phyloP scores from a whole-genome alignment of 53 echinoderm and acorn worm genomes.

The Glandiceps talaboti region DNA sequence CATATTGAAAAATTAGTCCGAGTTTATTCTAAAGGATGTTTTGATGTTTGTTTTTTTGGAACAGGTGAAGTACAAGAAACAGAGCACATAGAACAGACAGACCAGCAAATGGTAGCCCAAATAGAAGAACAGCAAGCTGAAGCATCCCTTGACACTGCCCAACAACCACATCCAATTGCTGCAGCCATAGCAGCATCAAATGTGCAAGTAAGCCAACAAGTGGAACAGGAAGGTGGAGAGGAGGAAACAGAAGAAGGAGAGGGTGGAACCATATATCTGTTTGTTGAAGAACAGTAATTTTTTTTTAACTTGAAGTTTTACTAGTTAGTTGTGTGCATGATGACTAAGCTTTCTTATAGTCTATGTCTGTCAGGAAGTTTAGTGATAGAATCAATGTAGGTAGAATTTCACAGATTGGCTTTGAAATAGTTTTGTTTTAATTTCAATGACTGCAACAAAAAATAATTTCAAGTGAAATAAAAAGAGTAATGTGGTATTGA shows the following conservation, averaged over 20 bases:
- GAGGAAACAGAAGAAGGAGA: conserved; percentile 56
- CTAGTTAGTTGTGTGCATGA: too few species aligned
- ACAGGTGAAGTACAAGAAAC: neutral
- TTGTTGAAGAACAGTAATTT: conserved; percentile 92
- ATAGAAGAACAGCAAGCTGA: conserved; percentile 10
- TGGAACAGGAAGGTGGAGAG: conserved; percentile 12
- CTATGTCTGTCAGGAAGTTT: too few species aligned
- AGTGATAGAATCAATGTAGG: too few species aligned
- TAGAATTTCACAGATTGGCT: too few species aligned
- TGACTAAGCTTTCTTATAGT: too few species aligned
- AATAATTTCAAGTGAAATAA: too few species aligned
- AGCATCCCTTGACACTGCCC: conserved; percentile 5
- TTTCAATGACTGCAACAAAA: too few species aligned
- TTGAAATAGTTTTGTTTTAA: too few species aligned
- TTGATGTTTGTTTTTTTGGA: neutral
- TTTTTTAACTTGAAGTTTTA: too few species aligned
- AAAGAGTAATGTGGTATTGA: too few species aligned
- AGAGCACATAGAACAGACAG: neutral
- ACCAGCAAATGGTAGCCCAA: neutral
- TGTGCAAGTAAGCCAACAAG: conserved; percentile 20
- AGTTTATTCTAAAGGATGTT: too few species aligned
- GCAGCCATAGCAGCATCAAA: conserved; percentile 13
- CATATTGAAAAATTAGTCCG: too few species aligned
- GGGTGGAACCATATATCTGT: conserved; percentile 95
- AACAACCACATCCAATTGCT: conserved; percentile 5